Conservation (phyloP, 2,113 vertebrate species). For the Tragulus kanchil region DNA sequence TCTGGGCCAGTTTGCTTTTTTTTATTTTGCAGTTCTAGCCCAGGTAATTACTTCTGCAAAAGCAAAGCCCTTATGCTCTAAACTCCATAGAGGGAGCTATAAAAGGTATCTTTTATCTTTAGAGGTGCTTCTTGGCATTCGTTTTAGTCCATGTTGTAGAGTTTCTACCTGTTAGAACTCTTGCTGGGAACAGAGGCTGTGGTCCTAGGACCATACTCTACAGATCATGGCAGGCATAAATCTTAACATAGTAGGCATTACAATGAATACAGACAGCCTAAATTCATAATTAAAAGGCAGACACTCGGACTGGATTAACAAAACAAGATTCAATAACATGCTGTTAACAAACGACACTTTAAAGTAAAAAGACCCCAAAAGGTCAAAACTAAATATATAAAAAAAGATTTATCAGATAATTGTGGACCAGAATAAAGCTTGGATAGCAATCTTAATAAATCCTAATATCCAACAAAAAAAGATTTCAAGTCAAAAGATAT, state of each 20-base stretch:
- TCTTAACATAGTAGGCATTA: not conserved
- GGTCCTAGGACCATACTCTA: not conserved
- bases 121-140: constrained; percentile 24
- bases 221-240: not conserved
- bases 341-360: not conserved
- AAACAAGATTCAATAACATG: not conserved
- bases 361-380: constrained; percentile 6
- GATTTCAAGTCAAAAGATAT: not conserved
- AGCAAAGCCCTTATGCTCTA: not conserved
- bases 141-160: not conserved
- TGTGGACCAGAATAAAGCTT: not conserved
- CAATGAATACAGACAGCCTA: not conserved
- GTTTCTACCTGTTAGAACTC: not conserved
- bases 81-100: not conserved
- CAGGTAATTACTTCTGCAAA: constrained; percentile 10
- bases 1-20: constrained; percentile 33
- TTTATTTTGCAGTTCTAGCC: not conserved
- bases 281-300: not conserved
- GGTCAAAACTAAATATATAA: not conserved
- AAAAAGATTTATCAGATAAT: not conserved
- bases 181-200: not conserved
- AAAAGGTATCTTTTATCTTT: not conserved
- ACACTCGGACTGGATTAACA: not conserved
- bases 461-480: not conserved
- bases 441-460: constrained; percentile 15